A percentile compares a stretch with the other conserved stretches of the same genome.
These are phyloP conservation scores for Balanococcus diminutus DNA, from an alignment of 2,888 invertebrate species.

Conservation along the genomic window DNA sequence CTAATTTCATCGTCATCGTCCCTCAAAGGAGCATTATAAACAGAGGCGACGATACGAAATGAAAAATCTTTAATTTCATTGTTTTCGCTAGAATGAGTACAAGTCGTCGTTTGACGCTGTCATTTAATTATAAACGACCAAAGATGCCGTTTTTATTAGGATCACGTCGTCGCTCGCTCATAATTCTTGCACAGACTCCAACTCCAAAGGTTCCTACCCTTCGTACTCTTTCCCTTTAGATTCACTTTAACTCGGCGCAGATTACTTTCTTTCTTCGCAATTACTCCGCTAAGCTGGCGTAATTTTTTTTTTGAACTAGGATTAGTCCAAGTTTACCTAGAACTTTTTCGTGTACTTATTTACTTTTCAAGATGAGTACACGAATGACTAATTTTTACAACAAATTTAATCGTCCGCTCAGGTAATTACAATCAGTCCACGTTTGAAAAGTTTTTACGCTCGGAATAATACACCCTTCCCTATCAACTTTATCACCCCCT, in stretches of 20 bases:
- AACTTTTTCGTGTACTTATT: background rate
- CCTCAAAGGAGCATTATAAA: background rate
- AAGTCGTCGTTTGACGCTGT: slow-evolving; percentile 13
- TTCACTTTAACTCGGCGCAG: background rate
- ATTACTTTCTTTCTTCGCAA: background rate
- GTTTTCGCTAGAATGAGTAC: background rate
- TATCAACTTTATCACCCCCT: background rate
- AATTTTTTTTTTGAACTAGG: too few relatives aligned
- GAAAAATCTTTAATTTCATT: slow-evolving; percentile 13
- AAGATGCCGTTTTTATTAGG: background rate
- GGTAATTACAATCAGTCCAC: background rate
- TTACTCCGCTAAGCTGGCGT: too few relatives aligned
- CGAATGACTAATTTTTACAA: background rate
- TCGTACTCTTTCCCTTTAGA: background rate
- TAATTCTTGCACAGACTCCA: background rate
- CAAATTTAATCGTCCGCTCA: background rate
- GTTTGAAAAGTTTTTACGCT: background rate
- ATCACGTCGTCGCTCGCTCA: slow-evolving; percentile 2
- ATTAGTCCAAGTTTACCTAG: background rate
- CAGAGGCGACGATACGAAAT: slow-evolving; percentile 3
- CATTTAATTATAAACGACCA: background rate
- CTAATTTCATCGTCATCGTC: slow-evolving; percentile 15
- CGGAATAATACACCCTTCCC: background rate
- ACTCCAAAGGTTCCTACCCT: background rate
- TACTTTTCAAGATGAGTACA: background rate